These are phyloP conservation scores for Micromesistius poutassou DNA, from an alignment of 2,797 vertebrate genomes.

Conservation along the genomic window DNA sequence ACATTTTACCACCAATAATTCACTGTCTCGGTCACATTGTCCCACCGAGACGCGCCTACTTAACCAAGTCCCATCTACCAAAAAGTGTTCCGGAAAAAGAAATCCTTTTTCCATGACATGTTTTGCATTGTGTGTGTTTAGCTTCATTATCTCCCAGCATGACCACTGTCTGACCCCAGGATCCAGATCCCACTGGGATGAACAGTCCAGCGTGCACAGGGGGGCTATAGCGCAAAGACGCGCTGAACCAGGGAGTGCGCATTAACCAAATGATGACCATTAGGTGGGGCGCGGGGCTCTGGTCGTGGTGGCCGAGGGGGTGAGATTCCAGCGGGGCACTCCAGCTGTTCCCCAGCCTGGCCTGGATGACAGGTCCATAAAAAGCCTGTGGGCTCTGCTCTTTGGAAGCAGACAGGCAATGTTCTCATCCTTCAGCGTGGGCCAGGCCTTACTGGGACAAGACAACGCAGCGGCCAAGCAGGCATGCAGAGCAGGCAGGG, in stretches of 20 bases:
- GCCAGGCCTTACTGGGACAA: slow-evolving; percentile 32
- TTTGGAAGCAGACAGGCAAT: slow-evolving; percentile 59
- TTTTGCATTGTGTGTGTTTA: slow-evolving; percentile 8
- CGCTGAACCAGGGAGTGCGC: slow-evolving; percentile 44
- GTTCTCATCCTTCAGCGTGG: slow-evolving; percentile 48
- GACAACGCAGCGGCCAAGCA: slow-evolving; percentile 22
- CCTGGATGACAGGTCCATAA: slow-evolving; percentile 71
- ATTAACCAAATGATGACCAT: slow-evolving; percentile 70
- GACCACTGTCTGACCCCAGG: slow-evolving; percentile 70
- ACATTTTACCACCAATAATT: slow-evolving; percentile 7
- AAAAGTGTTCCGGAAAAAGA: not conserved
- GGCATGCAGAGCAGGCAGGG: slow-evolving; percentile 9
- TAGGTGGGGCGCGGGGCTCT: slow-evolving; percentile 57
- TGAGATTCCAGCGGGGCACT: slow-evolving; percentile 57
- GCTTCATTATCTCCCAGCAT: slow-evolving; percentile 46
- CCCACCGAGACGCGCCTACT: not conserved
- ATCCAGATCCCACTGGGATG: slow-evolving; percentile 43
- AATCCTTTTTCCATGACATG: not conserved
- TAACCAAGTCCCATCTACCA: not conserved
- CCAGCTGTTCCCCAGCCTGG: slow-evolving; percentile 69
- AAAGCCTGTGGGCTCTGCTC: slow-evolving; percentile 65
- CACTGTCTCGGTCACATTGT: not conserved
- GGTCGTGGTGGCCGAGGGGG: slow-evolving; percentile 45
- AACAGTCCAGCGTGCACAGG: slow-evolving; percentile 42
- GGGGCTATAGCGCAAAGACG: slow-evolving; percentile 26